phyloP scores from a whole-genome alignment of 1,140 invertebrate species.

The Hermatobates lingyangjiaoensis region DNA sequence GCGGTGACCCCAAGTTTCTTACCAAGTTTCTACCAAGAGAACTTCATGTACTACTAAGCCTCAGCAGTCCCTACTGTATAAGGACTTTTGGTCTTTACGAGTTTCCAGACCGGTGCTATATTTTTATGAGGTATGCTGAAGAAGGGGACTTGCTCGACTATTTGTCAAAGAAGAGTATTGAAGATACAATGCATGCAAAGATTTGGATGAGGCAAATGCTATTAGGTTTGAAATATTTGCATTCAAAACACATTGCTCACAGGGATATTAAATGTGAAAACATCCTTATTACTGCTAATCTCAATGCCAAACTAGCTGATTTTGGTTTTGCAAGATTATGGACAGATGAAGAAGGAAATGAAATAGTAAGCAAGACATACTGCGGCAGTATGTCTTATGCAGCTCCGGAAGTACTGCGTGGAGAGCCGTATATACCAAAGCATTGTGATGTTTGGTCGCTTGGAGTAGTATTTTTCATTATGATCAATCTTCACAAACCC shows the following conservation, averaged over 20 bases:
- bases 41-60: slow-evolving; percentile 67
- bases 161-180: slow-evolving; percentile 49
- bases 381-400: slow-evolving; percentile 52
- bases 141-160: slow-evolving; percentile 70
- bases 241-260: slow-evolving; percentile 65
- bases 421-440: slow-evolving; percentile 37
- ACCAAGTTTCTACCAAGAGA: slow-evolving; percentile 78
- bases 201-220: slow-evolving; percentile 69
- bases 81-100: slow-evolving; percentile 71
- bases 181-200: slow-evolving; percentile 54
- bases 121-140: slow-evolving; percentile 32
- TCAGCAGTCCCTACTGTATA: slow-evolving; percentile 75
- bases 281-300: slow-evolving; percentile 50
- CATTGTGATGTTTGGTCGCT: slow-evolving; percentile 42
- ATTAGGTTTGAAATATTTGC: slow-evolving; percentile 63
- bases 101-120: slow-evolving; percentile 35
- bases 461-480: slow-evolving; percentile 44
- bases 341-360: slow-evolving; percentile 4
- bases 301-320: slow-evolving; percentile 68
- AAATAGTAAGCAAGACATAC: slow-evolving; percentile 38
- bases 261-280: slow-evolving; percentile 82
- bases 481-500: slow-evolving; percentile 40
- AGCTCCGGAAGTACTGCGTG: slow-evolving; percentile 45
- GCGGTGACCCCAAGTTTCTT: slow-evolving; percentile 48
- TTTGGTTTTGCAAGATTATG: slow-evolving; percentile 52